Percentiles rank a stretch among this genome's conserved stretches.
Conservation (phyloP, 2,888 invertebrate genomes). For the Notocelia uddmanniana region DNA sequence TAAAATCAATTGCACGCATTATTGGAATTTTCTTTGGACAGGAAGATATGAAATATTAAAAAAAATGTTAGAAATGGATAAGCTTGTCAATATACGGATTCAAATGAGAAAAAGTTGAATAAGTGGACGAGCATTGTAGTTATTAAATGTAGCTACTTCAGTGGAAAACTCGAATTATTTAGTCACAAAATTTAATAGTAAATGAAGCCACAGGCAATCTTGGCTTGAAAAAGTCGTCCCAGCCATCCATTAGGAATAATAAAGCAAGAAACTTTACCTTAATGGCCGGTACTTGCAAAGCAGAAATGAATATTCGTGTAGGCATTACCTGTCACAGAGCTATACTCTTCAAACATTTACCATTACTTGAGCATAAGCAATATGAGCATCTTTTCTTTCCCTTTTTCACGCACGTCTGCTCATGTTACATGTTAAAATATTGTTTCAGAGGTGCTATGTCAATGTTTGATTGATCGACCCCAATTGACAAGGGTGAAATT, state of each 20-base stretch:
- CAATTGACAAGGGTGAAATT: constrained; percentile 11
- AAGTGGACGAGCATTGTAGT: too few species aligned
- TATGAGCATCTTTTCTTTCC: neutral
- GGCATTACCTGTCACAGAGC: neutral
- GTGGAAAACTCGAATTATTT: neutral
- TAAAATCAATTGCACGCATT: too few species aligned
- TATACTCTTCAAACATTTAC: constrained; percentile 1
- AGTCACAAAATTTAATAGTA: constrained; percentile 4
- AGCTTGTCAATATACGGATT: too few species aligned
- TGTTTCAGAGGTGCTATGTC: constrained; percentile 10
- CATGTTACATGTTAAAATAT: constrained; percentile 5
- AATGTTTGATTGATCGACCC: constrained; percentile 22
- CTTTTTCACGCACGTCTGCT: neutral
- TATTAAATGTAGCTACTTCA: neutral
- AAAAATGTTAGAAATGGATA: too few species aligned
- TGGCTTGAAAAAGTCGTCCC: neutral
- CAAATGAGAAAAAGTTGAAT: too few species aligned
- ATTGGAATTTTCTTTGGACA: too few species aligned
- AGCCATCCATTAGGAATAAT: neutral
- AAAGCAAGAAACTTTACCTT: constrained; percentile 2
- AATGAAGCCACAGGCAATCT: neutral
- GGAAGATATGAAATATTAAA: too few species aligned
- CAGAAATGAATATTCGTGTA: neutral
- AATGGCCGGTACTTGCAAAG: neutral
- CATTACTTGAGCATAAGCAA: neutral